Base-by-base conservation (phyloP, 1,140 invertebrate species). In the Drosophila prosaltans region DNA sequence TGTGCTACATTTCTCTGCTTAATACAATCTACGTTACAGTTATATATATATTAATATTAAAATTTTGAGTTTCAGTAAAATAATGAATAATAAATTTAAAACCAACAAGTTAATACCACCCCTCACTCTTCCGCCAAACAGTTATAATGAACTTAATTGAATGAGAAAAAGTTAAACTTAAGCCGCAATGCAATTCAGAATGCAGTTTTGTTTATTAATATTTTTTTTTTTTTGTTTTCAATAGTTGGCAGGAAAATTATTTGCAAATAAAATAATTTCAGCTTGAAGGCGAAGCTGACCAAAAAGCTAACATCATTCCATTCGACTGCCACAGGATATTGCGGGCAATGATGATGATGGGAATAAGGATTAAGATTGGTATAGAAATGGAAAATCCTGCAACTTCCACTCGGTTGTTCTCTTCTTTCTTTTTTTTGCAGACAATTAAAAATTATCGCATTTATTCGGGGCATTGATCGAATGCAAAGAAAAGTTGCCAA, bases 291-390 rank as follows among this genome's bases (percentile, higher is more conserved):
- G 41, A 30, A 68, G 43, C 74, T 64, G 73, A 76, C 81, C 81
- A 85, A 69, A 65, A 69, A 63, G 67, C 70, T 28, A 74, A 74
- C 66, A 63, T 57, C 30, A 32, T 36, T 40, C n/a, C 61, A 55
- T 54, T 57, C 59, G 69, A 61, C 65, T 69, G 68, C 45, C 66
- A 75, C 48, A 97, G 97, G 96, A 97, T 97, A 92, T 96, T 95
- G 84, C 95, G 97, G 89, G 94, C 97, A 51, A 97, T 96, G 45
- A 16, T 48, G 45, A 51, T 24, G 16, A 8, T 48, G 16, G 16
- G 16, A 16, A 48, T 24, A 48, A 48, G 16, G 21, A 24, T 48
- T 3, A 48, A 21, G 41, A 43, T 43, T 3, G 3, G 43, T 16
- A 2, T 5, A 4, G 7, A 16, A 43, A 2, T 45, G 16, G 5